These are phyloP conservation scores for Mystacides longicornis DNA, from an alignment of 2,888 invertebrate species.

Conservation along the genomic window DNA sequence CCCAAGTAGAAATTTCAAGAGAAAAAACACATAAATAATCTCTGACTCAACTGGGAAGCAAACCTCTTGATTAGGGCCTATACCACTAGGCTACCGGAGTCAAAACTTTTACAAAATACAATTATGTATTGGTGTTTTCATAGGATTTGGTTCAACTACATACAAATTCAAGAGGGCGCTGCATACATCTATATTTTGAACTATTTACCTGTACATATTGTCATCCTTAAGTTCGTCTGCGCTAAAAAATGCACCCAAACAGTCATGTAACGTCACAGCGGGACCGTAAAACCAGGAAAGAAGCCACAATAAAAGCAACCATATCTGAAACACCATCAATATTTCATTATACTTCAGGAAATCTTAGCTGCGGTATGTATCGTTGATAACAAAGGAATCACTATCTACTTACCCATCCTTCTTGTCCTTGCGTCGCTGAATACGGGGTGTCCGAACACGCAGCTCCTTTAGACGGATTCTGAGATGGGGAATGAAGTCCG, in stretches of 20 bases:
- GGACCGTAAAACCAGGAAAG: constrained; percentile 93
- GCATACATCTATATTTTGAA: no score
- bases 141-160: no score
- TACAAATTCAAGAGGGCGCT: no score
- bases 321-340: constrained; percentile 40
- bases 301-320: constrained; percentile 86
- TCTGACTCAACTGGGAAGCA: no score
- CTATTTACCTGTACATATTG: constrained; percentile 90
- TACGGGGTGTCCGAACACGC: constrained; percentile 47
- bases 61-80: no score
- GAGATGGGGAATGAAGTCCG: constrained; percentile 32
- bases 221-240: constrained; percentile 97
- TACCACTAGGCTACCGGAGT: no score
- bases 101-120: no score
- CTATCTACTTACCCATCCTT: constrained; percentile 22
- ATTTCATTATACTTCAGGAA: no score
- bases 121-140: no score
- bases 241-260: constrained; percentile 95
- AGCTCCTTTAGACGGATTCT: constrained; percentile 35
- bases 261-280: constrained; percentile 86
- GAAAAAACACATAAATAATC: no score
- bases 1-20: no score
- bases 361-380: no score
- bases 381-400: background rate
- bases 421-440: constrained; percentile 20